phyloP scores from a whole-genome alignment of 2,113 vertebrate species.

The Bucco capensis region DNA sequence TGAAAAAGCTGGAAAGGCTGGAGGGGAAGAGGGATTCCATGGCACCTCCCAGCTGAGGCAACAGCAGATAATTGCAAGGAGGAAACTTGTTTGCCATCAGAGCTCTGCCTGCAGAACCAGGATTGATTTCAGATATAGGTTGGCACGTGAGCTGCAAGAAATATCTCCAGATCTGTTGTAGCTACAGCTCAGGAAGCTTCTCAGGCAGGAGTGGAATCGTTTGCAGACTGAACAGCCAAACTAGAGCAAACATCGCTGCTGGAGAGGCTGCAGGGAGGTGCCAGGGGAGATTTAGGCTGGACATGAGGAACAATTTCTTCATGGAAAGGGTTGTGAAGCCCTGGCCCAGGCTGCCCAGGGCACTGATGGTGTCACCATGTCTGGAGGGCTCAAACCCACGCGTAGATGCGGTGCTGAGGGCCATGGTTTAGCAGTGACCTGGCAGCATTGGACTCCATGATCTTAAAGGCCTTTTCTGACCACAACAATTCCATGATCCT shows the following conservation, averaged over 20 bases:
- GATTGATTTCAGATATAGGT: neutral
- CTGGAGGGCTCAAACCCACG: no score
- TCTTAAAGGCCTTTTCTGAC: no score
- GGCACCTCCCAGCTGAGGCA: neutral
- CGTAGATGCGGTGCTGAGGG: no score
- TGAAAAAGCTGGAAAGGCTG: neutral
- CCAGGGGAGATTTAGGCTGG: no score
- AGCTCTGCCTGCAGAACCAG: neutral
- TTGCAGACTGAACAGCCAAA: neutral
- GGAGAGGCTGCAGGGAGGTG: neutral
- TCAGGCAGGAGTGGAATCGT: neutral
- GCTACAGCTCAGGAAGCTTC: neutral
- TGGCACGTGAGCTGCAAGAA: neutral
- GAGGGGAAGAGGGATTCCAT: neutral
- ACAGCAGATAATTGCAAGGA: neutral
- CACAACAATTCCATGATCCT: neutral
- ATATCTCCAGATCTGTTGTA: neutral
- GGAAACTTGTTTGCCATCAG: neutral
- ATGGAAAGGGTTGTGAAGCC: no score
- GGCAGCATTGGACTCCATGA: no score
- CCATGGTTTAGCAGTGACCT: no score
- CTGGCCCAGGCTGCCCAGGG: no score
- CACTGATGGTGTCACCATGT: no score
- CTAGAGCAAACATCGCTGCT: accelerated
- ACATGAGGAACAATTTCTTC: no score